phyloP scores from a whole-genome alignment of 2,888 invertebrate species.

The Napeogenes inachia region DNA sequence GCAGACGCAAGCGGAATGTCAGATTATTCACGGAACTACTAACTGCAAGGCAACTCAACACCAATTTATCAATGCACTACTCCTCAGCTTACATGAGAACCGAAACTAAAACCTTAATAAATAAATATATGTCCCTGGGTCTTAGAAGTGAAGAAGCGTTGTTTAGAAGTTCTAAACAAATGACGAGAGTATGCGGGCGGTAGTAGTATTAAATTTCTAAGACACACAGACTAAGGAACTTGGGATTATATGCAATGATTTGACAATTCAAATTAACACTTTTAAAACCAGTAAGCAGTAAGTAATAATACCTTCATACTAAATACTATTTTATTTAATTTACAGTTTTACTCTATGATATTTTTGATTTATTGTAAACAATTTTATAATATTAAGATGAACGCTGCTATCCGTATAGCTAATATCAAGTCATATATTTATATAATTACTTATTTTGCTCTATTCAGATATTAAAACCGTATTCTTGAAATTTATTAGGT shows the following conservation, averaged over 20 bases:
- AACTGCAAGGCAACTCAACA: constrained; percentile 36
- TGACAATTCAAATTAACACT: too few species aligned
- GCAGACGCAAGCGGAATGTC: constrained; percentile 13
- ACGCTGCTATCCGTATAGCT: too few species aligned
- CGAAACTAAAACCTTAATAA: not conserved
- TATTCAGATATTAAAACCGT: too few species aligned
- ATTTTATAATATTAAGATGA: too few species aligned
- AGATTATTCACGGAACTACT: constrained; percentile 38
- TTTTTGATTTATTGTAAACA: too few species aligned
- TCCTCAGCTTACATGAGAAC: constrained; percentile 12
- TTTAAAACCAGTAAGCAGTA: too few species aligned
- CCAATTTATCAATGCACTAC: constrained; percentile 24
- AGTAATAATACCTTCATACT: too few species aligned
- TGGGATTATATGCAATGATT: not conserved
- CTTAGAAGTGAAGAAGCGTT: constrained; percentile 4
- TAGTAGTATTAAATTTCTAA: not conserved
- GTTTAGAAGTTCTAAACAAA: constrained; percentile 2
- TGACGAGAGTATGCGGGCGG: constrained; percentile 2
- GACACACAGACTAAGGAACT: not conserved
- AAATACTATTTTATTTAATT: too few species aligned
- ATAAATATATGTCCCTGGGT: not conserved
- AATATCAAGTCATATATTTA: too few species aligned
- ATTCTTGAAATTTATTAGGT: too few species aligned
- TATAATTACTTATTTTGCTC: too few species aligned
- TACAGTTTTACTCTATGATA: too few species aligned